Percentiles rank a stretch among this genome's conserved stretches.
These are phyloP conservation scores for Bembecia ichneumoniformis DNA, from an alignment of 2,888 invertebrate species.

Conservation along the genomic window DNA sequence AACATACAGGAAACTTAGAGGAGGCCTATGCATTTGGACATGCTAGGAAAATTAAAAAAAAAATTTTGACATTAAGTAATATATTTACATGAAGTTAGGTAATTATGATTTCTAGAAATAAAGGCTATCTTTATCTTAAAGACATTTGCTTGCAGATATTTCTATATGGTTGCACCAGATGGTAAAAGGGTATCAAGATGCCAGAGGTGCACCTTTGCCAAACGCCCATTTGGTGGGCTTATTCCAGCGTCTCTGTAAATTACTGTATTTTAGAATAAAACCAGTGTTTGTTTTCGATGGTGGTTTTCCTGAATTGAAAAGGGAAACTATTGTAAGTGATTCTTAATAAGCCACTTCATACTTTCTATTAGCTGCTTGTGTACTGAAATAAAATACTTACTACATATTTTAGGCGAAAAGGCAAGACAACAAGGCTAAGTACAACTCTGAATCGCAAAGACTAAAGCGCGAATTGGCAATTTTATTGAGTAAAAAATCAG, in stretches of 20 bases:
- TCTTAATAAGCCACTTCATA: not conserved
- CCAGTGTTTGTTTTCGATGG: conserved; percentile 99
- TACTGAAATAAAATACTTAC: conserved; percentile 1
- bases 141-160: conserved; percentile 78
- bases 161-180: conserved; percentile 99
- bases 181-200: conserved; percentile 93
- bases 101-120: not conserved
- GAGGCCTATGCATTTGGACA: no score
- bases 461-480: conserved; percentile 81
- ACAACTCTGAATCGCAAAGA: conserved; percentile 79
- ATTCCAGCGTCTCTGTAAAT: conserved; percentile 94
- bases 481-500: conserved; percentile 83
- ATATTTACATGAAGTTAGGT: not conserved
- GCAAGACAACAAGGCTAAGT: conserved; percentile 79
- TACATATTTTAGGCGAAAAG: conserved; percentile 77
- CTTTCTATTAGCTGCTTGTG: not conserved
- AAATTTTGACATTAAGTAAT: no score
- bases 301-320: conserved; percentile 91
- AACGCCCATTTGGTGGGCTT: conserved; percentile 95
- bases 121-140: not conserved
- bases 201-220: conserved; percentile 82
- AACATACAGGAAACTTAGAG: no score
- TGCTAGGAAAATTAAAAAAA: no score
- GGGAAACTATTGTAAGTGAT: conserved; percentile 87
- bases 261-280: conserved; percentile 94